Percentiles rank a stretch among this genome's conserved stretches.
These are phyloP conservation scores for Trichacis sp. DNA, from an alignment of 2,888 invertebrate genomes.

Conservation along the genomic window DNA sequence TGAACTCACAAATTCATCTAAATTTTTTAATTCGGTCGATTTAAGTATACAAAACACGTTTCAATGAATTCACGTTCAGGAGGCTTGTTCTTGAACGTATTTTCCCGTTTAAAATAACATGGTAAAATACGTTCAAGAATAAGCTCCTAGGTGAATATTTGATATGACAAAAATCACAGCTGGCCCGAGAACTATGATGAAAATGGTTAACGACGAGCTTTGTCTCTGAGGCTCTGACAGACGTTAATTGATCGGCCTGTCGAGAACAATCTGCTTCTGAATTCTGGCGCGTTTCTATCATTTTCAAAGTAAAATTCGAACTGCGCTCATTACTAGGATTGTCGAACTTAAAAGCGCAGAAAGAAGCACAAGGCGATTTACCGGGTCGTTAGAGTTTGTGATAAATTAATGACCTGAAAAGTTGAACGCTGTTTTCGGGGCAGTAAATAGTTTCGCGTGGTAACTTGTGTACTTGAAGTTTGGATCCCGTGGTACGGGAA, in stretches of 20 bases:
- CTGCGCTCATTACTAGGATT: not conserved
- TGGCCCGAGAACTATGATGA: no score
- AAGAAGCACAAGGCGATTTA: no score
- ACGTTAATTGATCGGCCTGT: constrained; percentile 1
- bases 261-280: not conserved
- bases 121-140: no score
- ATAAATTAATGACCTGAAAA: not conserved
- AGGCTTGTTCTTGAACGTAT: no score
- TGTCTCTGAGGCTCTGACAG: not conserved
- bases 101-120: no score
- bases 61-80: no score
- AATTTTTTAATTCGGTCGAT: no score
- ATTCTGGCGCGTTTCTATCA: not conserved
- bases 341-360: no score
- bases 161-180: no score
- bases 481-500: not conserved
- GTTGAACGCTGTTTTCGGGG: not conserved
- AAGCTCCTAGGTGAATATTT: no score
- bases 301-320: not conserved
- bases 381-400: not conserved
- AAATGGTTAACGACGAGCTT: not conserved
- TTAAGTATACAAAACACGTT: no score
- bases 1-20: no score
- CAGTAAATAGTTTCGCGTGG: not conserved
- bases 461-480: not conserved